phyloP scores from a whole-genome alignment of 2,113 vertebrate species.

The Eulemur macaco region DNA sequence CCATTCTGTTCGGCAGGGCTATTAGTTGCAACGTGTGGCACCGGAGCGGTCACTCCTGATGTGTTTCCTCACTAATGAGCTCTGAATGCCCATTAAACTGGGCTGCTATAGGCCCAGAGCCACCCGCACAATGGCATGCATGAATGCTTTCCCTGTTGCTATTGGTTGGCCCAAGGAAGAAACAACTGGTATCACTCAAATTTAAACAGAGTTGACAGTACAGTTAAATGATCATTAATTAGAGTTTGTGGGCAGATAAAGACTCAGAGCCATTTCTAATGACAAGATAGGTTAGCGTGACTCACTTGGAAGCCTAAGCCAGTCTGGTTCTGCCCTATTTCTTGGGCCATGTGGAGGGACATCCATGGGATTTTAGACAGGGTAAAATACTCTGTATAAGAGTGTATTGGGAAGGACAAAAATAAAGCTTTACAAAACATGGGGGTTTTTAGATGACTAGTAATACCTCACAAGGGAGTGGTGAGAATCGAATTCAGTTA shows the following conservation, averaged over 20 bases:
- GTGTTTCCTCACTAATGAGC: slow-evolving; percentile 89
- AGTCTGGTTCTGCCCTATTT: slow-evolving; percentile 70
- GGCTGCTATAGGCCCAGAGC: slow-evolving; percentile 89
- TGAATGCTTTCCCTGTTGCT: slow-evolving; percentile 83
- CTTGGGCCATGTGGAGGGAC: slow-evolving; percentile 32
- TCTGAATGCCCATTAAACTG: slow-evolving; percentile 93
- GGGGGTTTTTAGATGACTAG: not conserved
- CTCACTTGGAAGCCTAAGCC: slow-evolving; percentile 73
- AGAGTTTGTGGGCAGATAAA: slow-evolving; percentile 91
- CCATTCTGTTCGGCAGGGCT: slow-evolving; percentile 88
- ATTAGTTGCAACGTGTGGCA: slow-evolving; percentile 95
- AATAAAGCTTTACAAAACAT: not conserved
- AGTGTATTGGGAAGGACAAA: not conserved
- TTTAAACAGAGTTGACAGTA: slow-evolving; percentile 91
- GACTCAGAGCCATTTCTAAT: slow-evolving; percentile 87
- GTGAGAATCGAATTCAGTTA: not conserved
- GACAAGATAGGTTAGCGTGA: slow-evolving; percentile 86
- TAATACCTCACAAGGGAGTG: not conserved
- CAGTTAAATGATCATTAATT: slow-evolving; percentile 99
- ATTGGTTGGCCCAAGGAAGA: slow-evolving; percentile 86
- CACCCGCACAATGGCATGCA: slow-evolving; percentile 88
- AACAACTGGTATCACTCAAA: slow-evolving; percentile 91
- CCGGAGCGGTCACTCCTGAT: slow-evolving; percentile 87
- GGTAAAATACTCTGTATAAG: not conserved
- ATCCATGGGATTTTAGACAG: not conserved